phyloP scores from a whole-genome alignment of 2,888 invertebrate genomes.

The Myopa tessellatipennis region DNA sequence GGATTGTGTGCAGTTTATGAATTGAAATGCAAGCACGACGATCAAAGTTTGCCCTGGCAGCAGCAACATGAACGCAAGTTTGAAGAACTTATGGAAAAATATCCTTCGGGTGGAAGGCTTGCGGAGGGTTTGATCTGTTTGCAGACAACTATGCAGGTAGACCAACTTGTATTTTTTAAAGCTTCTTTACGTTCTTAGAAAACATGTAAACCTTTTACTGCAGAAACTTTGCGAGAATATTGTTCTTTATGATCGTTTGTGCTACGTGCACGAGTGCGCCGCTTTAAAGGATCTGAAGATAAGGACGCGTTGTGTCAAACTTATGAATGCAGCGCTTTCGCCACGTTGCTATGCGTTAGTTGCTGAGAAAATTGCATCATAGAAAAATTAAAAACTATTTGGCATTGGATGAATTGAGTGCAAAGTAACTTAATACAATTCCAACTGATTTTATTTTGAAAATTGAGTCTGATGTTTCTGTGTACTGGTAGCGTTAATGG shows the following conservation, averaged over 20 bases:
- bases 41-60: conserved; percentile 51
- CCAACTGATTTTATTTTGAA: too few species aligned
- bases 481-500: too few species aligned
- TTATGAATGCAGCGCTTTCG: conserved; percentile 74
- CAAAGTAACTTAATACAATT: too few species aligned
- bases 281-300: conserved; percentile 61
- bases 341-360: conserved; percentile 75
- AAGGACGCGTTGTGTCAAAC: conserved; percentile 70
- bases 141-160: conserved; percentile 70
- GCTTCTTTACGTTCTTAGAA: not conserved
- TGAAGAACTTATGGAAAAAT: conserved; percentile 47
- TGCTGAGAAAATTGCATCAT: conserved; percentile 68
- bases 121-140: conserved; percentile 66
- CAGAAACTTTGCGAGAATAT: conserved; percentile 73
- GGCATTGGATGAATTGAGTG: too few species aligned
- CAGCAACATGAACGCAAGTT: conserved; percentile 47
- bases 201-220: conserved; percentile 46
- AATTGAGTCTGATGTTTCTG: too few species aligned
- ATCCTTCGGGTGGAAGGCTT: conserved; percentile 59
- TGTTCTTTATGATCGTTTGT: conserved; percentile 70
- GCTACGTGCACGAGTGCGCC: conserved; percentile 66
- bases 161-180: not conserved
- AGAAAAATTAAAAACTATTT: not conserved
- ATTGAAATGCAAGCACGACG: conserved; percentile 49
- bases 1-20: conserved; percentile 49